A percentile compares a stretch with the other conserved stretches of the same genome.
phyloP scores from a whole-genome alignment of 92 coral and sea anemone genomes.

The Paragorgia papillata region DNA sequence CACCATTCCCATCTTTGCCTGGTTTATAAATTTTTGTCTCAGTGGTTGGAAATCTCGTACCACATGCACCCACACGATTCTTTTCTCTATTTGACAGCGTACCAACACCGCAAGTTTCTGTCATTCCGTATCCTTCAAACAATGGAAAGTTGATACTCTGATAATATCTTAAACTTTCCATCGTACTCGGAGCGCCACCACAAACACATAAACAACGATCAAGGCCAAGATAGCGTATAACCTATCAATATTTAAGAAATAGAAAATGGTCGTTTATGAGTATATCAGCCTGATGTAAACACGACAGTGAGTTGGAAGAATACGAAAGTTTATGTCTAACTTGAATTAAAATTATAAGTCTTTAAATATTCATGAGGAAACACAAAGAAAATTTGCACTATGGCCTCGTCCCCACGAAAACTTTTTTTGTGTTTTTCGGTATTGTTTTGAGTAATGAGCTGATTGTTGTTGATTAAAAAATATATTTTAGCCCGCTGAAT shows the following conservation, averaged over 20 bases:
- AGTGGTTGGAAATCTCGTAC: constrained; percentile 61
- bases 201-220: constrained; percentile 80
- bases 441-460: too few relatives aligned
- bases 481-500: too few relatives aligned
- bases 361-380: too few relatives aligned
- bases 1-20: constrained; percentile 91
- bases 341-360: too few relatives aligned
- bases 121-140: constrained; percentile 92
- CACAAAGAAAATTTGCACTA: too few relatives aligned
- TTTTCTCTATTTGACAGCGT: constrained; percentile 71
- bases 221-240: constrained; percentile 76
- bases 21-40: constrained; percentile 69
- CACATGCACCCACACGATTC: constrained; percentile 72
- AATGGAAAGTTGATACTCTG: constrained; percentile 92
- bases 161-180: constrained; percentile 82
- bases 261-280: too few relatives aligned
- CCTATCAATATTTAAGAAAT: constrained; percentile 32
- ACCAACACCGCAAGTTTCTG: constrained; percentile 82
- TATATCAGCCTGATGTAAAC: too few relatives aligned
- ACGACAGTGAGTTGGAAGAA: too few relatives aligned
- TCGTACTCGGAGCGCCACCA: constrained; percentile 91
- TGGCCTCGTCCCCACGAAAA: too few relatives aligned
- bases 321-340: too few relatives aligned
- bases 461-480: too few relatives aligned
- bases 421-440: too few relatives aligned